These are phyloP conservation scores for Thelohanellus kitauei DNA, from an alignment of 30 jellyfish, hydroid and myxozoan genomes.

Conservation along the genomic window DNA sequence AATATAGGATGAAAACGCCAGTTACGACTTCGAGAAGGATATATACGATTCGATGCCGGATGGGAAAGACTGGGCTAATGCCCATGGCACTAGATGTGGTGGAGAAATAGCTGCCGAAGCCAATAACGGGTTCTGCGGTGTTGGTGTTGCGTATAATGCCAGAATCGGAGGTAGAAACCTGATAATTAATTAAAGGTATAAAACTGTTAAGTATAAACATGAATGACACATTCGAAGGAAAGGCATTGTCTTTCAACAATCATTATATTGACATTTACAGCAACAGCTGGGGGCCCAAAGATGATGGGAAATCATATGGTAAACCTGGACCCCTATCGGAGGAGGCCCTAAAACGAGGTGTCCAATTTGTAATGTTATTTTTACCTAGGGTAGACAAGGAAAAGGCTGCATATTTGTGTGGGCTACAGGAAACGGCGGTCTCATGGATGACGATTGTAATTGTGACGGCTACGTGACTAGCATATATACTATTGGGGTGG, in stretches of 20 bases:
- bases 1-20: too few species aligned
- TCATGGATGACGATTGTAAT: slow-evolving; percentile 87
- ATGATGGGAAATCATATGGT: slow-evolving; percentile 70
- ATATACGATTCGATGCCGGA: too few species aligned
- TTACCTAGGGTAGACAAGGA: slow-evolving; percentile 65
- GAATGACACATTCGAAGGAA: slow-evolving; percentile 71
- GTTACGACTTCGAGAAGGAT: too few species aligned
- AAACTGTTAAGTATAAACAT: slow-evolving; percentile 78
- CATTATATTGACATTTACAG: slow-evolving; percentile 60
- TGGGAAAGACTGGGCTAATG: too few species aligned
- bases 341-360: neutral
- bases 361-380: neutral
- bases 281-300: slow-evolving; percentile 97
- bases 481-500: slow-evolving; percentile 58
- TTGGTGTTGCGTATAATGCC: slow-evolving; percentile 57
- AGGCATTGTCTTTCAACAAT: slow-evolving; percentile 45
- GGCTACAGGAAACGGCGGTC: slow-evolving; percentile 99
- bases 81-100: slow-evolving; percentile 85
- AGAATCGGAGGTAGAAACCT: slow-evolving; percentile 30
- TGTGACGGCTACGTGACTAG: slow-evolving; percentile 96
- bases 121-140: slow-evolving; percentile 57
- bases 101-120: slow-evolving; percentile 94
- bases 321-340: slow-evolving; percentile 25
- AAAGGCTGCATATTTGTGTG: slow-evolving; percentile 80
- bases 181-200: neutral